A percentile compares a stretch with the other conserved stretches of the same genome.
Conservation (phyloP, 2,113 vertebrate species). For the Spea bombifrons region DNA sequence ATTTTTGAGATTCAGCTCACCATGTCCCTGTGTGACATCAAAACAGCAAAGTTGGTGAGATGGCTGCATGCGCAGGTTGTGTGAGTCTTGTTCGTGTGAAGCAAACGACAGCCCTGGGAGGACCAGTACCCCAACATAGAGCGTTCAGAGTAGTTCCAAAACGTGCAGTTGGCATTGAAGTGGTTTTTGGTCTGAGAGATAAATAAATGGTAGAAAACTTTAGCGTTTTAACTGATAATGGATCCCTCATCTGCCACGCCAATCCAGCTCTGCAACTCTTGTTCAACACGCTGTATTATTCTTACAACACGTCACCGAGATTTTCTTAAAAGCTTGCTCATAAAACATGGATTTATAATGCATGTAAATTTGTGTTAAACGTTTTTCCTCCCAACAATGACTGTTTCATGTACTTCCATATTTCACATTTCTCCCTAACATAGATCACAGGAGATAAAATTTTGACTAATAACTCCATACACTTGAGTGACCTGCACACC, state of each 20-base stretch:
- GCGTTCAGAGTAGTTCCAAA: constrained; percentile 94
- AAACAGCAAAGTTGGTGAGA: constrained; percentile 91
- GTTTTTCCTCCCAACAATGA: no score
- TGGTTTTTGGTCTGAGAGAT: constrained; percentile 79
- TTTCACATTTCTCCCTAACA: no score
- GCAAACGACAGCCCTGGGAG: constrained; percentile 84
- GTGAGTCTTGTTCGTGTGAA: constrained; percentile 86
- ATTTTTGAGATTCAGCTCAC: constrained; percentile 57
- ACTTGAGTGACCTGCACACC: no score
- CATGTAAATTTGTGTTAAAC: no score
- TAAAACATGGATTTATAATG: no score
- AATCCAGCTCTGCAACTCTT: not conserved
- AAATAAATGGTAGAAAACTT: not conserved
- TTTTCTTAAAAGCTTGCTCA: no score
- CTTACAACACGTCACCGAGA: not conserved
- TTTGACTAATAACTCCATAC: no score
- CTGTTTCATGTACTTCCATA: no score
- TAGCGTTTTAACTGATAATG: not conserved
- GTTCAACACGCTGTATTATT: not conserved
- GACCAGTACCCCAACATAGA: constrained; percentile 93
- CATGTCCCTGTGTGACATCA: constrained; percentile 85
- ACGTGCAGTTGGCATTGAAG: constrained; percentile 90
- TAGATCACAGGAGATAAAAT: no score
- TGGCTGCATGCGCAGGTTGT: constrained; percentile 93
- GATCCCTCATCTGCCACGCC: not conserved